Evolutionary conservation across 2,797 vertebrate genomes (phyloP), one percentile per base, ranked within the genome.

Genomic region (Phrynocephalus vlangalii): DNA sequence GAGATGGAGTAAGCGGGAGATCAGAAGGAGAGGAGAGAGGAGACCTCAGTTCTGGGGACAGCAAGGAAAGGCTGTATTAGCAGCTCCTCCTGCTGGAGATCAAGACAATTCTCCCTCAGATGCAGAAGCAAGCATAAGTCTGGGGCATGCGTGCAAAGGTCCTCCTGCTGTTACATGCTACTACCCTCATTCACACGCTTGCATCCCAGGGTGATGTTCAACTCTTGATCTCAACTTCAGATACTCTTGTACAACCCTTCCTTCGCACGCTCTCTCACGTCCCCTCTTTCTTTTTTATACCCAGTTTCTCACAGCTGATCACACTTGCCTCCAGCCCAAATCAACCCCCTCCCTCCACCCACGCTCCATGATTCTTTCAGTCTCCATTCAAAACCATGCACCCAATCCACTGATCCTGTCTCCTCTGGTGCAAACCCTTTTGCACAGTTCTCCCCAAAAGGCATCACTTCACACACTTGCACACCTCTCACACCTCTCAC

Each of bases 21-120:
- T 18, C 24, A 10, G 5, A 70, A 48, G 38, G 71, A 33, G 30
- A 26, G 44, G 76, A 73, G 33, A 24, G 11, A 60, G 75, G 75
- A 38, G 71, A 67, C n/a, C 78, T 81, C n/a, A 20, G 16, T 81
- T 67, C 68, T 6, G 38, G 83, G 87, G 79, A 56, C 83, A 71
- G 79, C 48, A 22, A 56, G 66, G 26, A 28, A 48, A 78, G 48
- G 66, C 50, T 44, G n/a, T 5, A 63, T 68, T 63, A 38, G 38
- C 66, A 83, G 89, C 91, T 79, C 88, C 92, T 77, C 86, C 92
- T 92, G 48, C 70, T 56, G 89, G 82, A 50, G 11, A 56, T 5
- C 16, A 26, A 68, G 22, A 44, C 38, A 16, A 30, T 72, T 70
- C 79, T 83, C 38, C n/a, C 18, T 52, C 20, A 33, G 60, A 70